phyloP scores from a whole-genome alignment of 2,113 vertebrate genomes.

The Neolamprologus hecqui region DNA sequence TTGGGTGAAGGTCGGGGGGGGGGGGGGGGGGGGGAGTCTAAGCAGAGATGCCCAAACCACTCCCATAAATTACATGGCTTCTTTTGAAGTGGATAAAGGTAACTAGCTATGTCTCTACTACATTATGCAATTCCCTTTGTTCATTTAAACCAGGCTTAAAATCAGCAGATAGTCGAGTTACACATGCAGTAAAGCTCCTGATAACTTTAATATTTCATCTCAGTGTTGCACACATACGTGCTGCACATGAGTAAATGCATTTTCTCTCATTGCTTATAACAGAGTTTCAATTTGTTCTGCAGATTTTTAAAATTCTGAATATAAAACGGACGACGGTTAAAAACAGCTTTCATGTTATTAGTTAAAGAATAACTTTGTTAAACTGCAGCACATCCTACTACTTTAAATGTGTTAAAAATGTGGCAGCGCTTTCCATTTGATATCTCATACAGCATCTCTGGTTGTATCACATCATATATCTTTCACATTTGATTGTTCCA shows the following conservation, averaged over 20 bases:
- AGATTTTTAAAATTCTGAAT: not conserved
- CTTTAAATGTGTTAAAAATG: not conserved
- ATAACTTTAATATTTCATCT: not conserved
- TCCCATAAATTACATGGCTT: not conserved
- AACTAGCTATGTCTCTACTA: not conserved
- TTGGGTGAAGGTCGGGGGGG: not conserved
- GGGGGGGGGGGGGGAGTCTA: too few relatives aligned
- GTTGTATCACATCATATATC: not conserved
- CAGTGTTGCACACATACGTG: not conserved
- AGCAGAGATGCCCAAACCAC: not conserved
- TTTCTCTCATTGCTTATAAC: not conserved
- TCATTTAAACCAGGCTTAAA: not conserved
- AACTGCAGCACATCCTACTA: not conserved
- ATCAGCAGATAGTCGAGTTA: not conserved
- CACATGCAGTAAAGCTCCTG: not conserved
- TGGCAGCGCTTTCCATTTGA: not conserved
- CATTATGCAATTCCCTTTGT: not conserved
- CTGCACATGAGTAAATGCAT: not conserved
- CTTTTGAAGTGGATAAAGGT: not conserved
- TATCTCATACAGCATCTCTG: not conserved
- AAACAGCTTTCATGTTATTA: not conserved
- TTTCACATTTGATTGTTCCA: not conserved
- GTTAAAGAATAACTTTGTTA: not conserved
- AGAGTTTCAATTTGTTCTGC: not conserved
- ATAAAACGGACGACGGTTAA: not conserved